A percentile compares a stretch with the other conserved stretches of the same genome.
Conservation (phyloP, 2,113 vertebrate species). For the Columbina picui region DNA sequence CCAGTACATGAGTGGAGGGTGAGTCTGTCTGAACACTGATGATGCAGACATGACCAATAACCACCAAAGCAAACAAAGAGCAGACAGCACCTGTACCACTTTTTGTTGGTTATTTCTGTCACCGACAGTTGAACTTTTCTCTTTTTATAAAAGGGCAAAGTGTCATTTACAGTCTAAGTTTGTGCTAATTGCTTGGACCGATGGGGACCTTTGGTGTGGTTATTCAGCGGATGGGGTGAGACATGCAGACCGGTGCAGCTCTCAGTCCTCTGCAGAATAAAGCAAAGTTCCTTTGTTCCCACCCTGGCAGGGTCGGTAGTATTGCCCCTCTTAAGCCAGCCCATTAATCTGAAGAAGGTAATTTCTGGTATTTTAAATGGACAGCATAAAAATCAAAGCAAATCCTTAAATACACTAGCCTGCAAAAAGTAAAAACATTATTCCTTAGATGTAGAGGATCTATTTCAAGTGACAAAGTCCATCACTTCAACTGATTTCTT, state of each 20-base stretch:
- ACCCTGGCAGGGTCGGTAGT: accelerated
- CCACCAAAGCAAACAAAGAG: neutral
- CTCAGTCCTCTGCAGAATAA: neutral
- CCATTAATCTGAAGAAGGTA: neutral
- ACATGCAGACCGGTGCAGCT: neutral
- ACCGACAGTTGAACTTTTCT: neutral
- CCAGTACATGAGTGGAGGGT: neutral
- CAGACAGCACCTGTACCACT: neutral
- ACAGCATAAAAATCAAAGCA: neutral
- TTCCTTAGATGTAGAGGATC: neutral
- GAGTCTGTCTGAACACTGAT: neutral
- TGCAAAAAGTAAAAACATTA: neutral
- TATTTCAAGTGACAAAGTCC: neutral
- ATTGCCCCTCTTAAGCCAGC: neutral
- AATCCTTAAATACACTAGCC: neutral
- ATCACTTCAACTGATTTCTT: neutral
- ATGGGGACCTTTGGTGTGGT: neutral
- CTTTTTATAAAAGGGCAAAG: neutral
- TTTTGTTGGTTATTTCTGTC: neutral
- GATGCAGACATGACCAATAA: neutral
- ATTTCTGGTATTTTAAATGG: neutral
- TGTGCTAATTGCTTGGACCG: neutral
- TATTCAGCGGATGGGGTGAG: neutral
- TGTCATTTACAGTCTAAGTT: neutral
- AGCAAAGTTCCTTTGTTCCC: neutral